Percentiles rank a stretch among this genome's conserved stretches.
Conservation (phyloP, 2,113 vertebrate species). For the Sinocyclocheilus anshuiensis region DNA sequence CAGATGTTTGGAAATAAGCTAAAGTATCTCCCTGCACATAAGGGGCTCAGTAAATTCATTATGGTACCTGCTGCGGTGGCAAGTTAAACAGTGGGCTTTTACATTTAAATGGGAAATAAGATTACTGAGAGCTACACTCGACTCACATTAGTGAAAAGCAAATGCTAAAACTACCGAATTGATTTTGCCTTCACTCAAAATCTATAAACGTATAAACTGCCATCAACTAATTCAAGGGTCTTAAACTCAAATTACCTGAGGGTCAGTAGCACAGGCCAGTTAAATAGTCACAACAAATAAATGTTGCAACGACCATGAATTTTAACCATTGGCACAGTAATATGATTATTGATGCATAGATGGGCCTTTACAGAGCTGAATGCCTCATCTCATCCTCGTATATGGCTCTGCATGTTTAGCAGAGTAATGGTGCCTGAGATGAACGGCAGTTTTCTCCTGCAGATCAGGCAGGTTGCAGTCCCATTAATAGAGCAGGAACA, state of each 20-base stretch:
- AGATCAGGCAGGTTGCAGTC: neutral
- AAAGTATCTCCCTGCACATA: neutral
- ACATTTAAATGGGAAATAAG: conserved; percentile 1
- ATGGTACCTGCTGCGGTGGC: neutral
- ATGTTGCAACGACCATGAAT: neutral
- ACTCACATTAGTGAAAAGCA: neutral
- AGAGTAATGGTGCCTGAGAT: neutral
- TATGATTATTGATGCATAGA: neutral
- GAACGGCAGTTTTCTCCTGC: conserved; percentile 1
- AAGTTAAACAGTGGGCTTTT: conserved; percentile 14
- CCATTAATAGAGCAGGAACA: neutral
- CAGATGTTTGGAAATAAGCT: conserved; percentile 9
- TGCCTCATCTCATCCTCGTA: neutral
- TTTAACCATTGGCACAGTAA: neutral
- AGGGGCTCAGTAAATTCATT: neutral
- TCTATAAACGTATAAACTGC: neutral
- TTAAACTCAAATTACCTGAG: conserved; percentile 3
- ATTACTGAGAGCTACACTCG: neutral
- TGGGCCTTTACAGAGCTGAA: neutral
- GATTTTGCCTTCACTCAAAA: neutral
- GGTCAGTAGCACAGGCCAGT: neutral
- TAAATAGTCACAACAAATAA: neutral
- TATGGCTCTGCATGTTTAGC: neutral
- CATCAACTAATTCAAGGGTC: neutral
- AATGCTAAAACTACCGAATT: conserved; percentile 6